These are phyloP conservation scores for Furnarius figulus DNA, from an alignment of 2,113 vertebrate genomes.

Conservation along the genomic window DNA sequence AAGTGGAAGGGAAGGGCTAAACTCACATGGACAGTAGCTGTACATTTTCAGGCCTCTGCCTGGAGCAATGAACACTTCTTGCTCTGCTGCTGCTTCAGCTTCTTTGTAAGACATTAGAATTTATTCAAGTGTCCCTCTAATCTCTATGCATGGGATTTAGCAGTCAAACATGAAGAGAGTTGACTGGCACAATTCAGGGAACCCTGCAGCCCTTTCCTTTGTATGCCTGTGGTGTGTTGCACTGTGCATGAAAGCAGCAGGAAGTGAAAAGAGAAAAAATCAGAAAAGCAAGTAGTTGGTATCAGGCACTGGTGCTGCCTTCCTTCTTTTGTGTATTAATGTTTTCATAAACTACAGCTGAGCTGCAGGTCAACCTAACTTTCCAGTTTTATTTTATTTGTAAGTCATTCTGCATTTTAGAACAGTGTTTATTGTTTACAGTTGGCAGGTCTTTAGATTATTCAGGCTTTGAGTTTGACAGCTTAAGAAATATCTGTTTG, in stretches of 20 bases:
- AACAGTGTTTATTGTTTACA: background rate
- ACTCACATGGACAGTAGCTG: background rate
- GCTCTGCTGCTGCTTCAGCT: background rate
- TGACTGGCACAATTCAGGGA: background rate
- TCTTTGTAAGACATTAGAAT: background rate
- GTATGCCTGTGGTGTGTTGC: background rate
- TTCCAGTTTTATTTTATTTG: background rate
- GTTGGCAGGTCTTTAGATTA: background rate
- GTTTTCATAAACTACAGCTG: background rate
- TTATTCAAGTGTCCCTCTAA: background rate
- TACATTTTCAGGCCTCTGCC: background rate
- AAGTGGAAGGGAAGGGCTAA: background rate
- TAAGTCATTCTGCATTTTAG: background rate
- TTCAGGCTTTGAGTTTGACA: background rate
- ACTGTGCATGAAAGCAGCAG: background rate
- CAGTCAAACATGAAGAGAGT: background rate
- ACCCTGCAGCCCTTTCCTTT: background rate
- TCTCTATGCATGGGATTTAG: background rate
- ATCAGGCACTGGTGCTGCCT: background rate
- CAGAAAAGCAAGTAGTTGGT: background rate
- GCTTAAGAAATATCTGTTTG: conserved; percentile 26
- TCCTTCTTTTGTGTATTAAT: background rate
- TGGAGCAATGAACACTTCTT: background rate
- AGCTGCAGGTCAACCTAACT: background rate
- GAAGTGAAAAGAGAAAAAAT: background rate